These are phyloP conservation scores for Ormyrus thymus DNA, from an alignment of 2,888 invertebrate genomes.

Conservation along the genomic window DNA sequence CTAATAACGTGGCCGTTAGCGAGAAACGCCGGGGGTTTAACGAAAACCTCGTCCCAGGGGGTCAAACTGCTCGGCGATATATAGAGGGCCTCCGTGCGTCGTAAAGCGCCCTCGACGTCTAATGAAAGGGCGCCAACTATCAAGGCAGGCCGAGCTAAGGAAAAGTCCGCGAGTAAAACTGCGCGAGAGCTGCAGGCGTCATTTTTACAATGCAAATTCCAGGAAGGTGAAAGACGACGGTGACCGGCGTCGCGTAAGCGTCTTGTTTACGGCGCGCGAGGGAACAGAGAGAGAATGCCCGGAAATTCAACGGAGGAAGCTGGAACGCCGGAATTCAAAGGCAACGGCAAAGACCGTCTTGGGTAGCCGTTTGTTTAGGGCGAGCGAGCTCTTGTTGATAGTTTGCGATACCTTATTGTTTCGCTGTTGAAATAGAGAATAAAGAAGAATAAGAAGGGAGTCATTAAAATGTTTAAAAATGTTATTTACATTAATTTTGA, in stretches of 20 bases:
- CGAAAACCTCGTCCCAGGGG: background rate
- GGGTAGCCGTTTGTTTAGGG: background rate
- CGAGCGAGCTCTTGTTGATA: background rate
- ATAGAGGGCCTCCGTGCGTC: background rate
- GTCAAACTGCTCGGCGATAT: constrained; percentile 1
- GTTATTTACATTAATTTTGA: background rate
- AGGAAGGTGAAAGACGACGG: constrained; percentile 9
- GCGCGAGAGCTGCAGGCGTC: background rate
- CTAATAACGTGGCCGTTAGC: constrained; percentile 24
- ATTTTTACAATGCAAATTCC: constrained; percentile 42
- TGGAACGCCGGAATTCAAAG: background rate
- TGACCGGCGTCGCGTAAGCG: background rate
- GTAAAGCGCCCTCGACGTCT: constrained; percentile 31
- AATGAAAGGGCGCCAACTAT: constrained; percentile 24
- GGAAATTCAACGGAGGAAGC: background rate
- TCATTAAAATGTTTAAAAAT: background rate
- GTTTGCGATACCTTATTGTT: background rate
- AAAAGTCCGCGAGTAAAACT: background rate
- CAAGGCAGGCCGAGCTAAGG: background rate
- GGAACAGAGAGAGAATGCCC: background rate
- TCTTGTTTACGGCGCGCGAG: constrained; percentile 15
- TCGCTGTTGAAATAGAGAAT: too few relatives aligned
- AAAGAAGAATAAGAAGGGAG: background rate
- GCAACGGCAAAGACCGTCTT: background rate
- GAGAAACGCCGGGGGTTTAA: background rate